A percentile compares a stretch with the other conserved stretches of the same genome.
Evolutionary conservation across 2,888 invertebrate genomes (phyloP).

Genomic region (Dendrolimus pini): DNA sequence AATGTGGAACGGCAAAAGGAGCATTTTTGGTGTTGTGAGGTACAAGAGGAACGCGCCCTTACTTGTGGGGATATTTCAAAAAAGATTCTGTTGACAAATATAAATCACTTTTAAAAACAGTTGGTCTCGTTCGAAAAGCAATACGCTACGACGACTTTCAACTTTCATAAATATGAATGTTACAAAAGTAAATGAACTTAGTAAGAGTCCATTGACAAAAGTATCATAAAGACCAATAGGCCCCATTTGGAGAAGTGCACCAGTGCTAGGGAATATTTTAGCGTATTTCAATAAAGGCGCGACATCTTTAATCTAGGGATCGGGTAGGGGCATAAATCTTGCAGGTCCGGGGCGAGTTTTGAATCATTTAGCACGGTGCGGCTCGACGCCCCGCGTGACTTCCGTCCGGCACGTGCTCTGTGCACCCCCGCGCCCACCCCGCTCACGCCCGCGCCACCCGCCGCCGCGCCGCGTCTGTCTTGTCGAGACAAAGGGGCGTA

Average conservation of each 20-base stretch:
- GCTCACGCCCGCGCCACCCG: constrained; percentile 27
- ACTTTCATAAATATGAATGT: too few relatives aligned
- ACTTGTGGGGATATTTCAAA: too few relatives aligned
- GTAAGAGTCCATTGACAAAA: too few relatives aligned
- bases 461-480: constrained; percentile 63
- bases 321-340: constrained; percentile 74
- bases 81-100: too few relatives aligned
- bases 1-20: too few relatives aligned
- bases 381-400: constrained; percentile 59
- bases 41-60: too few relatives aligned
- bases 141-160: too few relatives aligned
- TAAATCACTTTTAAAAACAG: too few relatives aligned
- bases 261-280: constrained; percentile 38
- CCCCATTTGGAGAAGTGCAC: not conserved
- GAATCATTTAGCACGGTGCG: constrained; percentile 73
- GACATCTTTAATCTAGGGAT: constrained; percentile 76
- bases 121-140: too few relatives aligned
- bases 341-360: constrained; percentile 72
- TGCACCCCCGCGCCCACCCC: constrained; percentile 25
- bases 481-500: constrained; percentile 75
- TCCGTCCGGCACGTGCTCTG: constrained; percentile 72
- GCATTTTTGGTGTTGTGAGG: too few relatives aligned
- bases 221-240: not conserved
- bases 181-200: too few relatives aligned
- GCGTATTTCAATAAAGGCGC: constrained; percentile 73